Conservation (phyloP, 1,140 invertebrate genomes). For the Penaeus japonicus region DNA sequence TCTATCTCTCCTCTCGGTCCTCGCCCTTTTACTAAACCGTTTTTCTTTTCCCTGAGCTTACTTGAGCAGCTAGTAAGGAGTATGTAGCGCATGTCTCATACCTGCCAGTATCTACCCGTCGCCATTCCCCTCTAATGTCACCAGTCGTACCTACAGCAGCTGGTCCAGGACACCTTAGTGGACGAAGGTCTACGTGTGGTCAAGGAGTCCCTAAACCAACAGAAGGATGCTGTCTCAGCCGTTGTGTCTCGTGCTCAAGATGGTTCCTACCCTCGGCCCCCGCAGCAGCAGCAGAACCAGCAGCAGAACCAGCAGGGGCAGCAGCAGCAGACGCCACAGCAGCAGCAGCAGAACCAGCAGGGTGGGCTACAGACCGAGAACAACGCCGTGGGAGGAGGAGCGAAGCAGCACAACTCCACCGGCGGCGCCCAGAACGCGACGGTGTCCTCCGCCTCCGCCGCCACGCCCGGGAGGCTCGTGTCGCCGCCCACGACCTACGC, state of each 20-base stretch:
- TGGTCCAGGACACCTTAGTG: slow-evolving; percentile 49
- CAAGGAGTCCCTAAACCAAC: slow-evolving; percentile 52
- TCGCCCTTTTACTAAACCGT: no score
- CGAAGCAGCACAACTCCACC: slow-evolving; percentile 25
- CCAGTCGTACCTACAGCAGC: slow-evolving; percentile 54
- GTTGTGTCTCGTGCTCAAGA: no score
- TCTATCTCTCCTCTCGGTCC: no score
- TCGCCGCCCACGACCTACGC: slow-evolving; percentile 46
- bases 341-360: slow-evolving; percentile 13
- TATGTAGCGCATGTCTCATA: no score
- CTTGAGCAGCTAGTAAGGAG: no score
- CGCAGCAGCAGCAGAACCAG: neutral
- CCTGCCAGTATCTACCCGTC: slow-evolving; percentile 18
- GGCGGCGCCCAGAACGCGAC: neutral
- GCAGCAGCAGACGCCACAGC: slow-evolving; percentile 10
- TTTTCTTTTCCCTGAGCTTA: no score
- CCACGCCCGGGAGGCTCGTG: slow-evolving; percentile 32
- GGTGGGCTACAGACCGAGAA: neutral
- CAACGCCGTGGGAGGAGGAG: neutral
- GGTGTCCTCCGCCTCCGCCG: neutral
- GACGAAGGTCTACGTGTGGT: slow-evolving; percentile 50
- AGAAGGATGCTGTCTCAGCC: slow-evolving; percentile 33
- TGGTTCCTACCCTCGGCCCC: neutral
- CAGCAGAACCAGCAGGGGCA: neutral
- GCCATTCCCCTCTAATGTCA: slow-evolving; percentile 46